phyloP scores from a whole-genome alignment of 2,888 invertebrate genomes.

The Torymus texanus region DNA sequence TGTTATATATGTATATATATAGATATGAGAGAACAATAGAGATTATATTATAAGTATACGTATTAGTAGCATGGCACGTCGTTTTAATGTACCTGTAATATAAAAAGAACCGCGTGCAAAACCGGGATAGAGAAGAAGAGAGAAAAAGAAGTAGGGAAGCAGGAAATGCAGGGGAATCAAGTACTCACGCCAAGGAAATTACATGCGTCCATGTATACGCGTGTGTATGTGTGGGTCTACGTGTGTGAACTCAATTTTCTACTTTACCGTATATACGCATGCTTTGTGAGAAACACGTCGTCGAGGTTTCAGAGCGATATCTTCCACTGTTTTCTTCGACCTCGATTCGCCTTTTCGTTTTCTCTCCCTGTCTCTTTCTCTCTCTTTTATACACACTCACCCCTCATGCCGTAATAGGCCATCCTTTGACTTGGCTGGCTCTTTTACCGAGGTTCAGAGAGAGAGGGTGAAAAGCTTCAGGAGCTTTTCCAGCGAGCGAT shows the following conservation, averaged over 20 bases:
- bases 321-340: conserved; percentile 29
- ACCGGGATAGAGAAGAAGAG: conserved; percentile 7
- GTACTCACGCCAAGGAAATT: conserved; percentile 41
- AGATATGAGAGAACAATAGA: too few species aligned
- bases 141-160: conserved; percentile 30
- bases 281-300: conserved; percentile 31
- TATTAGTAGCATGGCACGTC: conserved; percentile 12
- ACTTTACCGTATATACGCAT: conserved; percentile 34
- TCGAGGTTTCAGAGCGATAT: conserved; percentile 32
- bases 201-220: conserved; percentile 1
- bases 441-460: not conserved
- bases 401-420: not conserved
- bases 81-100: conserved; percentile 3
- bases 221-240: not conserved
- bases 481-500: not conserved
- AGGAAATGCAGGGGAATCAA: conserved; percentile 18
- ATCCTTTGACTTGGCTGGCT: conserved; percentile 4
- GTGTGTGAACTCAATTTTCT: conserved; percentile 42
- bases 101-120: conserved; percentile 16
- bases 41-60: not conserved
- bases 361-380: not conserved
- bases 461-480: not conserved
- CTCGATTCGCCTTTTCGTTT: conserved; percentile 20
- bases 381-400: not conserved
- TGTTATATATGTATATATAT: too few species aligned